A percentile compares a stretch with the other conserved stretches of the same genome.
These are phyloP conservation scores for Ctenomys sociabilis DNA, from an alignment of 2,113 vertebrate genomes.

Conservation along the genomic window DNA sequence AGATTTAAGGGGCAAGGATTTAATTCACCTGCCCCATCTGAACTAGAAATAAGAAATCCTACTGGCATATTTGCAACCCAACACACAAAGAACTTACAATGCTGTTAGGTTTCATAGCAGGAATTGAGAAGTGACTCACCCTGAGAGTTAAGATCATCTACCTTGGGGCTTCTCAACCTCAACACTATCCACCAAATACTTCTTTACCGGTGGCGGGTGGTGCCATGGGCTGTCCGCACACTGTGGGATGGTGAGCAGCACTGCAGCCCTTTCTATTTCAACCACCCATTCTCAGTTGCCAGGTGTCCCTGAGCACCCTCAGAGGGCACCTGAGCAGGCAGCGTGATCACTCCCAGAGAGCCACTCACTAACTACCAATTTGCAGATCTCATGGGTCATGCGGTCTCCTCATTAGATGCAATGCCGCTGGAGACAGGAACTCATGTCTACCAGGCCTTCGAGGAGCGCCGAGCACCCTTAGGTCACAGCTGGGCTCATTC, in stretches of 20 bases:
- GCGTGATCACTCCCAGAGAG: neutral
- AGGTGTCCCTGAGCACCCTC: neutral
- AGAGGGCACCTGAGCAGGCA: too few relatives aligned
- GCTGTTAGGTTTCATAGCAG: neutral
- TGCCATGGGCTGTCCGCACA: neutral
- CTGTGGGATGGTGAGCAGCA: neutral
- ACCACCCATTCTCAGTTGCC: neutral
- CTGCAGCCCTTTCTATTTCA: neutral
- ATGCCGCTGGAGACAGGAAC: neutral
- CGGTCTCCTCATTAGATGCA: neutral
- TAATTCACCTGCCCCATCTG: neutral
- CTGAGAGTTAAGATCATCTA: neutral
- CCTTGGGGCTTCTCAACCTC: neutral
- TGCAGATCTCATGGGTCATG: neutral
- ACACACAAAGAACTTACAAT: neutral
- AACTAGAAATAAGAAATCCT: slow-evolving; percentile 30
- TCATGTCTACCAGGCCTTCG: neutral
- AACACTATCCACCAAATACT: neutral
- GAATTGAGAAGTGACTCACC: neutral
- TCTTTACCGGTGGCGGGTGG: neutral
- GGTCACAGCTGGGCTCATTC: neutral
- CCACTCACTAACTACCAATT: neutral
- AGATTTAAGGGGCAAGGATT: neutral
- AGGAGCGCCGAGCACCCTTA: neutral
- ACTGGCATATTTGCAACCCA: neutral